Base-by-base conservation (phyloP, 2,888 invertebrate genomes). In the Acronicta alni region DNA sequence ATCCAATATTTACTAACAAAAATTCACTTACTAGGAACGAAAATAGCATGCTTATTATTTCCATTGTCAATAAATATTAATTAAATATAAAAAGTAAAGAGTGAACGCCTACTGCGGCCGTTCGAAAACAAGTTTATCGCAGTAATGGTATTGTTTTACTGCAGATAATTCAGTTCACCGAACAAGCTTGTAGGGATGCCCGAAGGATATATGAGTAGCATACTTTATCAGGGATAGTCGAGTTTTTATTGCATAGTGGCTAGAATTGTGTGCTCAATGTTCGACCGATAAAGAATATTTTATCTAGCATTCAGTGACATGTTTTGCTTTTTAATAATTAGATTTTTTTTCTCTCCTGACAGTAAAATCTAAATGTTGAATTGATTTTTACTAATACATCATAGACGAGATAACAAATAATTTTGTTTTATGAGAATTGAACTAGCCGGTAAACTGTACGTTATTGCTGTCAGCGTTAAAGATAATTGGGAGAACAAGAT, bases 81-180 rank as follows among this genome's bases (percentile, higher is more conserved):
- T 18, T 18, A 38, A 47, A 52, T 16, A 49, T n/a, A 43, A 30
- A 43, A 20, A 17, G 18, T 17, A 30, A 46, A 14, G 16, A 41
- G 39, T 52, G 12, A 38, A 48, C 72, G 72, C 51, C 59, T 72
- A 39, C 56, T 37, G 43, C 74, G 69, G 30, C 57, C 51, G 65
- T 14, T 41, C 57, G 38, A 43, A 69, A 76, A 73, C 70, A 71
- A 65, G 46, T 51, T 64, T 73, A 67, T 67, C 67, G 32, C 16
- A 30, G 20, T 44, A 62, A 55, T 67, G 67, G 9, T 20, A 17
- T 35, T 47, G 42, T 51, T 44, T 39, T 45, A 6, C 10, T 5
- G 20, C 9, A 60, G 75, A 72, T 75, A 57, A 52, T 52, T 37
- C 15, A 12, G 43, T 38, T 18, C 43, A 15, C 23, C 26, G 49